A percentile compares a stretch with the other conserved stretches of the same genome.
These are phyloP conservation scores for Xylocampa areola DNA, from an alignment of 2,888 invertebrate genomes.

Conservation along the genomic window DNA sequence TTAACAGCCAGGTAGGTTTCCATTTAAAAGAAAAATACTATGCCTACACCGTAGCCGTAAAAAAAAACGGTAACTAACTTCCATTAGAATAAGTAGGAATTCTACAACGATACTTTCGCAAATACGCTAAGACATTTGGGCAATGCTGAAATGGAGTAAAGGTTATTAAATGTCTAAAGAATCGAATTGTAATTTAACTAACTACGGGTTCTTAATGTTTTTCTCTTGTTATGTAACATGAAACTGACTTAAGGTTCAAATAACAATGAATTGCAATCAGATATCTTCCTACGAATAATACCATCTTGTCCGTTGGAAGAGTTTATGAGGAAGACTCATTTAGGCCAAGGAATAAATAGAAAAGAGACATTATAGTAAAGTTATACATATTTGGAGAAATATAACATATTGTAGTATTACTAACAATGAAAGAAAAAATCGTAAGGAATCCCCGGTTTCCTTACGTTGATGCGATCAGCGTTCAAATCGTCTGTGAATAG, in stretches of 20 bases:
- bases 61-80: conserved; percentile 10
- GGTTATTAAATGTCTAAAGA: conserved; percentile 20
- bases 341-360: too few relatives aligned
- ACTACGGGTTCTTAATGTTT: background rate
- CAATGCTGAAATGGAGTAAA: conserved; percentile 17
- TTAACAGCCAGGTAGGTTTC: background rate
- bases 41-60: conserved; percentile 9
- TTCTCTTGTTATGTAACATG: background rate
- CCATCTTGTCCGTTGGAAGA: background rate
- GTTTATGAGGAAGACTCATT: conserved; percentile 19
- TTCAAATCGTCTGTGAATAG: too few relatives aligned
- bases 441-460: too few relatives aligned
- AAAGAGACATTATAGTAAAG: too few relatives aligned
- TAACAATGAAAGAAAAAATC: too few relatives aligned
- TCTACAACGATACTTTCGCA: background rate
- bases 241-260: conserved; percentile 4
- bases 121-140: conserved; percentile 16
- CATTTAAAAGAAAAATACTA: background rate
- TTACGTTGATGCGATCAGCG: too few relatives aligned
- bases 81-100: conserved; percentile 15
- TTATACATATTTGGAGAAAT: too few relatives aligned
- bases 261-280: background rate
- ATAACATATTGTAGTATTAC: too few relatives aligned
- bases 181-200: conserved; percentile 22
- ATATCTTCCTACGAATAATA: conserved; percentile 1